Conservation (phyloP, 2,797 vertebrate genomes). For the Labeo calbasu region DNA sequence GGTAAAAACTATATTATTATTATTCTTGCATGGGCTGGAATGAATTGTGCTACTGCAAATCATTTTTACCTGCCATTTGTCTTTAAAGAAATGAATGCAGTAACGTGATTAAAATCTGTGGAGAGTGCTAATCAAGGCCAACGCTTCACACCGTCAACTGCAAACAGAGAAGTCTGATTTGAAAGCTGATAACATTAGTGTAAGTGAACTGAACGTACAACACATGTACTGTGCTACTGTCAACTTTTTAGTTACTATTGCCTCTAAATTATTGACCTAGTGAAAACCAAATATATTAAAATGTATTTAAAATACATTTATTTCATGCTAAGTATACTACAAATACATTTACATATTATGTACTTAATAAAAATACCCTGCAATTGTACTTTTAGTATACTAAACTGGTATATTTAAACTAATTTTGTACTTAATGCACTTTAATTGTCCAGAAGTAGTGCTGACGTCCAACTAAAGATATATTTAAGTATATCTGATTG, state of each 20-base stretch:
- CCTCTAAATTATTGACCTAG: not conserved
- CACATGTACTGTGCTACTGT: not conserved
- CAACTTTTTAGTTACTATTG: not conserved
- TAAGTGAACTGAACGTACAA: not conserved
- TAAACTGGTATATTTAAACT: no score
- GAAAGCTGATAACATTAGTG: not conserved
- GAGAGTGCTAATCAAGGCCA: not conserved
- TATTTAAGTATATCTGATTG: no score
- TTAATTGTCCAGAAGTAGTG: no score
- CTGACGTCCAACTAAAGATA: no score
- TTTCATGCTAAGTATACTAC: no score
- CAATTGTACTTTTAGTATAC: no score
- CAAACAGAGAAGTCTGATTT: constrained; percentile 1
- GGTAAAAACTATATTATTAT: not conserved
- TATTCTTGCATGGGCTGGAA: not conserved
- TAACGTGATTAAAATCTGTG: not conserved
- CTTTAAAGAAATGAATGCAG: not conserved
- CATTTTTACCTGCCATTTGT: not conserved
- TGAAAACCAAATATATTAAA: no score
- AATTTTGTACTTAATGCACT: no score
- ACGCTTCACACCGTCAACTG: not conserved
- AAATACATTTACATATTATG: no score
- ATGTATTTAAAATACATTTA: no score
- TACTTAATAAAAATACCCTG: no score
- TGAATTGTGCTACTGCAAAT: not conserved